Conservation (phyloP, 2,888 invertebrate genomes). For the Drosophila planitibia region DNA sequence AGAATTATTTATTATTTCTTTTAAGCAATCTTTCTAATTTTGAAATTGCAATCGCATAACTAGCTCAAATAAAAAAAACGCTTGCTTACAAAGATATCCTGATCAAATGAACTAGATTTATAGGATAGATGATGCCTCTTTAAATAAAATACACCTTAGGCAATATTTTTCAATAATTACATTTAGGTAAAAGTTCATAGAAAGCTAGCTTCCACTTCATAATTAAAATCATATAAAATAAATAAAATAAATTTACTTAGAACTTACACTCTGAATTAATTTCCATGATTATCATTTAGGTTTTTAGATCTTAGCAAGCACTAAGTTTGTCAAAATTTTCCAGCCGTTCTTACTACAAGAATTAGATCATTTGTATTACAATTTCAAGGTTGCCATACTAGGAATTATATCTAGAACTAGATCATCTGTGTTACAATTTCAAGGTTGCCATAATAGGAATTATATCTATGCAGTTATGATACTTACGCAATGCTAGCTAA, state of each 20-base stretch:
- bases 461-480: not conserved
- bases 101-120: not conserved
- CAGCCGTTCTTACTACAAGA: not conserved
- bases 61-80: not conserved
- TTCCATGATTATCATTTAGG: not conserved
- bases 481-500: not conserved
- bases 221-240: not conserved
- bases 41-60: not conserved
- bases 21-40: not conserved
- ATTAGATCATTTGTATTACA: not conserved
- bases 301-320: no score
- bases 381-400: not conserved
- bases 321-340: accelerated
- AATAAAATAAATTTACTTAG: not conserved
- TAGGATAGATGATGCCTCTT: not conserved
- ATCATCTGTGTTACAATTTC: not conserved
- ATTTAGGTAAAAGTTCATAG: no score
- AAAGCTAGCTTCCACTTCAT: not conserved
- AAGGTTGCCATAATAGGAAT: no score
- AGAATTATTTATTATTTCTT: not conserved
- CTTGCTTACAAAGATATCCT: not conserved
- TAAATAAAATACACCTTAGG: not conserved
- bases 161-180: no score
- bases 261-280: not conserved
- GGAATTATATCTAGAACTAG: not conserved